Conservation (phyloP, 92 coral and sea anemone species). For the Parazoanthus atlanticus region DNA sequence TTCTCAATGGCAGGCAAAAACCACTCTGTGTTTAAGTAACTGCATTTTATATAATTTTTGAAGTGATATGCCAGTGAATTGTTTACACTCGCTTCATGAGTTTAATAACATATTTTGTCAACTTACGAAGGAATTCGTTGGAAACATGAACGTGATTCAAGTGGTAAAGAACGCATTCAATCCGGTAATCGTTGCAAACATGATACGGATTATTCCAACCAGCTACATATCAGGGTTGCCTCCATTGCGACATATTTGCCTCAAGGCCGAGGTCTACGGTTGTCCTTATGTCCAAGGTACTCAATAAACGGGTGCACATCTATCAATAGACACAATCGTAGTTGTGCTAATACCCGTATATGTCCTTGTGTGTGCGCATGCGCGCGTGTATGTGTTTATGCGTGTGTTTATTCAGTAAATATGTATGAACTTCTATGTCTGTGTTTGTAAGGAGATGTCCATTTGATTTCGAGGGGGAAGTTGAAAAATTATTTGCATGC, state of each 20-base stretch:
- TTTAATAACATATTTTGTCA: no score
- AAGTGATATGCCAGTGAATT: no score
- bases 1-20: no score
- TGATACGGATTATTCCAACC: conserved; percentile 76
- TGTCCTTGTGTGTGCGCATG: no score
- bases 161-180: conserved; percentile 45
- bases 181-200: conserved; percentile 66
- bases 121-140: conserved; percentile 64
- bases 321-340: background rate
- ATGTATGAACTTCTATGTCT: background rate
- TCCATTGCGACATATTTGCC: conserved; percentile 61
- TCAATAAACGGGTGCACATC: background rate
- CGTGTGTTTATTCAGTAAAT: background rate
- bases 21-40: no score
- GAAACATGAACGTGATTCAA: conserved; percentile 48
- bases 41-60: no score
- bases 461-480: no score
- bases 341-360: no score
- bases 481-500: background rate
- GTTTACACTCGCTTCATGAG: no score
- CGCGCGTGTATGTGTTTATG: no score
- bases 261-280: conserved; percentile 78
- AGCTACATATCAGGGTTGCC: conserved; percentile 50
- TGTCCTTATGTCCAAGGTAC: conserved; percentile 70
- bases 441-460: background rate